Base-by-base conservation (phyloP, 2,113 vertebrate genomes). In the Trematomus loennbergii region DNA sequence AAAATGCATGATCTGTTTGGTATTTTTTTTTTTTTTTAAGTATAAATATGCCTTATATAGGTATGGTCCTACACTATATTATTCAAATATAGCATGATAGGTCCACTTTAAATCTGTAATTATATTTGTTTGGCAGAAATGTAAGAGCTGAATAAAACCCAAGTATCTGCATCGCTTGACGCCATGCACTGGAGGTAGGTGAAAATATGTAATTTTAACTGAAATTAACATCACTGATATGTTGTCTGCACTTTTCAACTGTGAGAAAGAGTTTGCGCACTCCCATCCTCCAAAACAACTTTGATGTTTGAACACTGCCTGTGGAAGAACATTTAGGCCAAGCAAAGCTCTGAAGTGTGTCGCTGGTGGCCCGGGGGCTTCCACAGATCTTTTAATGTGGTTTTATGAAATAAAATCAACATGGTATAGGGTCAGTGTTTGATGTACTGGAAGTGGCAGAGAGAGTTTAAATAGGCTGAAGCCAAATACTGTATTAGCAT, bases 321-420 rank as follows among this genome's bases (percentile, higher is more conserved):
- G 65, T 50, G 46, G 49, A 50, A 15, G 61, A 62, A 74, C 63
- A 84, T 84, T 84, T 40, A 61, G 70, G 75, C 72, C 72, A 45
- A 70, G 64, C 88, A 7, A 68, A 79, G 50, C 67, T 82, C 12
- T 52, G 52, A 90, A 90, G 77, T 88, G 85, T 90, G 85, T 79
- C 71, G 84, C 83, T 62, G 63, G 9, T 59, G 58, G 72, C 82
- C 87, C 4, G 20, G 9, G 66, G 87, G 89, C 77, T 59, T 73
- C 17, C 13, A 16, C 85, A 61, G 20, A 83, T 82, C 50, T 48
- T 68, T 68, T 78, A 72, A 80, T 67, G 80, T 65, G 53, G n/a
- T n/a, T 71, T 36, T 77, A 76, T 81, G 79, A 69, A 87, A 73
- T 81, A 70, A 86, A 84, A 81, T 66, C 84, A 79, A 72, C 84